phyloP scores from a whole-genome alignment of 2,797 vertebrate genomes.

The Scolopax rusticola region DNA sequence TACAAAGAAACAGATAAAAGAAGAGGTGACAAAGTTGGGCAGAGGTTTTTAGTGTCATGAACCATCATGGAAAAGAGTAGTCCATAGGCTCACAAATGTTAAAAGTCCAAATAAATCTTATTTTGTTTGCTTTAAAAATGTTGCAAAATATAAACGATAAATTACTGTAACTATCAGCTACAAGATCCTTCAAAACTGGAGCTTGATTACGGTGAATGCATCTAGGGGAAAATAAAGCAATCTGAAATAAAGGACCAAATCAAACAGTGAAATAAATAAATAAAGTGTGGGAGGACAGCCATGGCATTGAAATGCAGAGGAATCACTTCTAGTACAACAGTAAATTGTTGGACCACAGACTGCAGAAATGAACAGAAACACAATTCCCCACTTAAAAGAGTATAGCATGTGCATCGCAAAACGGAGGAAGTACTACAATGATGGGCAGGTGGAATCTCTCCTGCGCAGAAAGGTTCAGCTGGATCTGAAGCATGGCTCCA shows the following conservation, averaged over 20 bases:
- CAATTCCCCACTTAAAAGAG: conserved; percentile 33
- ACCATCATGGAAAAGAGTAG: conserved; percentile 55
- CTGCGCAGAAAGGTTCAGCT: neutral
- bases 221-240: conserved; percentile 43
- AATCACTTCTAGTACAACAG: conserved; percentile 60
- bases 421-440: conserved; percentile 9
- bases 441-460: neutral
- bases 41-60: conserved; percentile 65
- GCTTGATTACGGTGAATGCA: conserved; percentile 62
- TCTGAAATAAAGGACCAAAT: conserved; percentile 18
- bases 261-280: conserved; percentile 56
- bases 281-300: conserved; percentile 11
- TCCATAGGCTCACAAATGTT: conserved; percentile 26
- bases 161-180: conserved; percentile 73
- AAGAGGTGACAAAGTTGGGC: conserved; percentile 61
- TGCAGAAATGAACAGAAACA: conserved; percentile 67
- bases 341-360: conserved; percentile 51
- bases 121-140: conserved; percentile 52
- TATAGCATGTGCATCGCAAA: conserved; percentile 4
- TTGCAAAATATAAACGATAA: conserved; percentile 68
- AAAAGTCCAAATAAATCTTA: conserved; percentile 57
- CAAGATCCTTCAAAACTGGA: conserved; percentile 74
- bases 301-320: conserved; percentile 39
- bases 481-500: neutral
- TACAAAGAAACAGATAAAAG: conserved; percentile 74